Percentiles rank a stretch among this genome's conserved stretches.
Evolutionary conservation across 1,140 invertebrate species (phyloP).

Genomic region (Drosophila willistoni): DNA sequence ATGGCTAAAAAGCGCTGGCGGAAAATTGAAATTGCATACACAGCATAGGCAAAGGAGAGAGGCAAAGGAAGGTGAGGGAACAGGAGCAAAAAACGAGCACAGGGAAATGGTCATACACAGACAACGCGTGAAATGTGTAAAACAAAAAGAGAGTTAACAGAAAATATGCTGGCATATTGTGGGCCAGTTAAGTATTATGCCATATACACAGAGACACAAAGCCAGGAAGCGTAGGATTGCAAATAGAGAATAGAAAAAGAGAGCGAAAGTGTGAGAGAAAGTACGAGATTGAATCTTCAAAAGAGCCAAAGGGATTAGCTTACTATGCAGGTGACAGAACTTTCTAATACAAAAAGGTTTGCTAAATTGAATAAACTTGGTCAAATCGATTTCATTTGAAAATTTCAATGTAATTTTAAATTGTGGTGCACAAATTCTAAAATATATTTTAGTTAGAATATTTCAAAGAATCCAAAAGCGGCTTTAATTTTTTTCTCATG

Average conservation of each 20-base stretch:
- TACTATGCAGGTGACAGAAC: slow-evolving; percentile 49
- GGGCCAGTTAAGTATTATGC: slow-evolving; percentile 54
- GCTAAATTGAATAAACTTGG: slow-evolving; percentile 16
- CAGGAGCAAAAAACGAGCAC: too few relatives aligned
- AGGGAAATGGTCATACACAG: slow-evolving; percentile 1
- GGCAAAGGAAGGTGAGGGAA: slow-evolving; percentile 2
- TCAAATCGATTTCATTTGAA: neutral
- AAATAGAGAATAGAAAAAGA: slow-evolving; percentile 35
- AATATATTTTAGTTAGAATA: too few relatives aligned
- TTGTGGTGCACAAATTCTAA: too few relatives aligned
- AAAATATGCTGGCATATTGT: slow-evolving; percentile 70
- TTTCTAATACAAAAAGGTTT: slow-evolving; percentile 24
- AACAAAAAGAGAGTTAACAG: slow-evolving; percentile 22
- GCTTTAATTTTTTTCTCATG: too few relatives aligned
- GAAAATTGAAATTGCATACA: slow-evolving; percentile 72
- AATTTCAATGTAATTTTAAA: neutral
- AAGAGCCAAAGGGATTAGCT: slow-evolving; percentile 9
- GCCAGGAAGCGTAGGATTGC: slow-evolving; percentile 2
- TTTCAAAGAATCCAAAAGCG: too few relatives aligned
- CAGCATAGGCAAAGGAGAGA: slow-evolving; percentile 25
- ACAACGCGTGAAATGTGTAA: slow-evolving; percentile 19
- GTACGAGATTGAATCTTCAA: slow-evolving; percentile 4
- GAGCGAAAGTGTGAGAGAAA: slow-evolving; percentile 9
- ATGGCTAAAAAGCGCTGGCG: slow-evolving; percentile 69
- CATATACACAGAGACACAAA: slow-evolving; percentile 27